These are phyloP conservation scores for Apodemia hepburni DNA, from an alignment of 2,888 invertebrate species.

Conservation along the genomic window DNA sequence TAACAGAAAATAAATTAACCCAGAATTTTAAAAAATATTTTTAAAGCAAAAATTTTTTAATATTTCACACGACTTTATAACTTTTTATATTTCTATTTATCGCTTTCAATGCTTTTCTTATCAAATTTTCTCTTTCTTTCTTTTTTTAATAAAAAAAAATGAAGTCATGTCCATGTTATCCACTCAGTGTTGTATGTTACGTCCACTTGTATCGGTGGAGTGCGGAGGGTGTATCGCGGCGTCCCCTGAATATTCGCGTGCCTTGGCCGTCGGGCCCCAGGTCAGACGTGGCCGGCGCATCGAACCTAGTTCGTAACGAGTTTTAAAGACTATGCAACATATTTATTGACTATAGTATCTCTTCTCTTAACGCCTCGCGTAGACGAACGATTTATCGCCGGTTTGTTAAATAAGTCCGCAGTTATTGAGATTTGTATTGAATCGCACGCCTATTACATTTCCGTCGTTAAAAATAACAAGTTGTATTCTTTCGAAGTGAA, in stretches of 20 bases:
- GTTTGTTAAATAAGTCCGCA: neutral
- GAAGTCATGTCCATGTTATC: neutral
- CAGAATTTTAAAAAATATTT: too few species aligned
- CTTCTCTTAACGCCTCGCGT: conserved; percentile 32
- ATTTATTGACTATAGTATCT: conserved; percentile 40
- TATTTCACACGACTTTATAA: too few species aligned
- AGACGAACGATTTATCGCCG: conserved; percentile 27
- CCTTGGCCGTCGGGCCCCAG: conserved; percentile 33
- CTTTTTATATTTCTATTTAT: too few species aligned
- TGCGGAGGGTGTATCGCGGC: conserved; percentile 18
- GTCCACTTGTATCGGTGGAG: neutral
- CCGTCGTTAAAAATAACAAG: neutral
- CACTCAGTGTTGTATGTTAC: neutral
- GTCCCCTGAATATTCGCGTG: conserved; percentile 29
- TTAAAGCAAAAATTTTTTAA: too few species aligned
- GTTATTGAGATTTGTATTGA: neutral
- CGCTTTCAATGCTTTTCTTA: too few species aligned
- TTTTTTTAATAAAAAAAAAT: neutral
- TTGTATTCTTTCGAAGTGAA: neutral
- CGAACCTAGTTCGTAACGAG: conserved; percentile 47
- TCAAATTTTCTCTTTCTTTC: too few species aligned
- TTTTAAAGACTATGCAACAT: conserved; percentile 39
- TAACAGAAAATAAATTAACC: too few species aligned
- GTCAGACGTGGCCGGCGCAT: conserved; percentile 38
- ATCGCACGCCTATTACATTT: neutral